Evolutionary conservation across 2,797 vertebrate species (phyloP).

Genomic region (Lagorchestes hirsutus): DNA sequence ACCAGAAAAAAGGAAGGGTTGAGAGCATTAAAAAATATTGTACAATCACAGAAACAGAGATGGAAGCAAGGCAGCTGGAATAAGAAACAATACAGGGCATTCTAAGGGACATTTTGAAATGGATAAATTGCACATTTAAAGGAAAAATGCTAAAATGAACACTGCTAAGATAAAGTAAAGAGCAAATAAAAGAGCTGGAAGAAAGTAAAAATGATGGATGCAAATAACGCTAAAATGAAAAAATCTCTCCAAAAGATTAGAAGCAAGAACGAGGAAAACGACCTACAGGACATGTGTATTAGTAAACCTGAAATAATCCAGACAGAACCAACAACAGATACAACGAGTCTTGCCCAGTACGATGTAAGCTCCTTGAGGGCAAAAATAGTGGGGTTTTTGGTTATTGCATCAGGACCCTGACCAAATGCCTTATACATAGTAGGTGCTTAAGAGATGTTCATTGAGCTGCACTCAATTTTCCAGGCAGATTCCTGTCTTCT

Average conservation of each 20-base stretch:
- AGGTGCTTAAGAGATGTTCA: background rate
- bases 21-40: background rate
- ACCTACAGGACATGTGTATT: background rate
- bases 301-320: background rate
- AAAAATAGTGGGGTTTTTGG: background rate
- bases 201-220: background rate
- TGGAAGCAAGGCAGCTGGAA: background rate
- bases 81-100: background rate
- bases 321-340: background rate
- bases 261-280: background rate
- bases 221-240: background rate
- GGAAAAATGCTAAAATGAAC: background rate
- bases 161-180: background rate
- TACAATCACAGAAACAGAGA: background rate
- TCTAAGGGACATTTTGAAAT: background rate
- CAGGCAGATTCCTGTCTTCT: background rate
- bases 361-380: background rate
- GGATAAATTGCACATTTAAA: background rate
- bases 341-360: background rate
- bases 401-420: background rate
- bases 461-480: background rate
- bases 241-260: background rate
- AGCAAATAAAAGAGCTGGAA: background rate
- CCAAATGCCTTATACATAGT: background rate
- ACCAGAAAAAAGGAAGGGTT: background rate